Evolutionary conservation across 2,113 vertebrate species (phyloP).

Genomic region (Tinamus guttatus): DNA sequence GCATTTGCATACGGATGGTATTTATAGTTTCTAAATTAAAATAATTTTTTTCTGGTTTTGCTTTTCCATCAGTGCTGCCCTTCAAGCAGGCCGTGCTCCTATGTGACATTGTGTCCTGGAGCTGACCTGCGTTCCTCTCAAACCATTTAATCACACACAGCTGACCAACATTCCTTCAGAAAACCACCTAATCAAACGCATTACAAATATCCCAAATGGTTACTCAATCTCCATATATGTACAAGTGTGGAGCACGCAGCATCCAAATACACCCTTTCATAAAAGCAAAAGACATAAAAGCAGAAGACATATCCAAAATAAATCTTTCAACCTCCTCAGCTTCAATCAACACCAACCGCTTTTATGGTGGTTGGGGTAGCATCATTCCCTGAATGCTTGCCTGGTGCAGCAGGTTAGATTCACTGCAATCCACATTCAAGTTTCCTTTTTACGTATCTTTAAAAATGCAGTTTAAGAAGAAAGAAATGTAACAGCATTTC

Average conservation of each 20-base stretch:
- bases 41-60: background rate
- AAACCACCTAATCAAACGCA: conserved; percentile 69
- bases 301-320: background rate
- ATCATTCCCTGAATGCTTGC: background rate
- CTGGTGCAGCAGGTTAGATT: background rate
- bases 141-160: conserved; percentile 73
- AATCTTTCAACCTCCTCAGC: background rate
- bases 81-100: background rate
- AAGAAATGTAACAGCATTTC: background rate
- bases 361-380: background rate
- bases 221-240: conserved; percentile 68
- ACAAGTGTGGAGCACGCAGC: conserved; percentile 49
- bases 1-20: conserved; percentile 8
- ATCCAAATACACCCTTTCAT: background rate
- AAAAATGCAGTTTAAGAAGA: background rate
- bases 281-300: background rate
- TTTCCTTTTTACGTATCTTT: background rate
- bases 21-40: conserved; percentile 51
- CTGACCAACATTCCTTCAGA: conserved; percentile 72
- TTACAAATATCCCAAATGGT: conserved; percentile 64
- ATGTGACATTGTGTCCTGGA: conserved; percentile 25
- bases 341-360: background rate
- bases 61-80: background rate
- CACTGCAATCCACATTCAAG: background rate
- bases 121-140: conserved; percentile 71